Evolutionary conservation across 2,888 invertebrate genomes (phyloP), one percentile per base, ranked within the genome.

Genomic region (Papilio protenor): DNA sequence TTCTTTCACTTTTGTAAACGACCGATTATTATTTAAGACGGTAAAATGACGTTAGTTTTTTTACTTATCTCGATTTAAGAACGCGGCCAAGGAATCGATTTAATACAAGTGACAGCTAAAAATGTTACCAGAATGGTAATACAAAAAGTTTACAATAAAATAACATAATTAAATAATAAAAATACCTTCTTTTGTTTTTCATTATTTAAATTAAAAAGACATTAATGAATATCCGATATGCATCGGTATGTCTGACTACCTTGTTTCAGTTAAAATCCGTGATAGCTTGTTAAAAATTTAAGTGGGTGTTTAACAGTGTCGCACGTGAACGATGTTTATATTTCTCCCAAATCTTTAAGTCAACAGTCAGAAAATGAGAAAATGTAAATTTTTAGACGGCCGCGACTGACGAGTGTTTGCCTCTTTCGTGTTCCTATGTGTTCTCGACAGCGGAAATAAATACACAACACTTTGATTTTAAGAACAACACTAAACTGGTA

Each of bases 371-470:
- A 86, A 84, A 83, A 80, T 76, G 81, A 81, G 83, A 84, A 86
- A 88, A 88, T 86, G 88, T 88, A 87, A 87, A 87, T 88, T 89
- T 88, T 87, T 86, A 81, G 79, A 81, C 84, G 82, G 77, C 69
- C 79, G 73, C 77, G 70, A 49, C 79, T 40, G 66, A 49, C 72
- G 77, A 92, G 91, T 92, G 91, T 91, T 91, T 91, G 89, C 87
- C 80, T 82, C 81, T 78, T 77, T 78, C 81, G 64, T 69, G 81
- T 82, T 84, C 84, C 85, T 85, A 84, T 82, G 80, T 66, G 77
- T 66, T 80, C 82, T 87, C 79, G 81, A 85, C 84, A 81, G 85
- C 86, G 83, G 87, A 87, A 84, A 87, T 86, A 87, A 87, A 88
- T 87, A 84, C 80, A 82, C 81, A 72, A 79, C 40, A 80, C 80